Evolutionary conservation across 2,113 vertebrate species (phyloP).

Genomic region (Alethe diademata): DNA sequence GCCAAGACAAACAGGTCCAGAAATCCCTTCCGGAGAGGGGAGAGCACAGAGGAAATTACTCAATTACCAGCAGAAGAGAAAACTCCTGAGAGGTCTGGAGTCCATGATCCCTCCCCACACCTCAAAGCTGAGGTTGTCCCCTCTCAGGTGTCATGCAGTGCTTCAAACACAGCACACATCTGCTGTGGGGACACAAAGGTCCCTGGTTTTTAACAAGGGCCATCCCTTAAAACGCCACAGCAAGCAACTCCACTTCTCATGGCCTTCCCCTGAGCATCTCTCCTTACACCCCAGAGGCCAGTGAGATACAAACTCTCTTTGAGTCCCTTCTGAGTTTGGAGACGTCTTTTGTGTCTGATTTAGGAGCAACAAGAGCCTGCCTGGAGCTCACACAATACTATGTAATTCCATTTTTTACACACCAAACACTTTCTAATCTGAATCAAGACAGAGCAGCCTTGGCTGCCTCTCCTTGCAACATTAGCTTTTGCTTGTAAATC

Average conservation of each 20-base stretch:
- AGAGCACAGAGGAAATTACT: constrained; percentile 52
- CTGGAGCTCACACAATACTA: background rate
- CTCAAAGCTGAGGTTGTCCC: background rate
- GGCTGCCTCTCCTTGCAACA: background rate
- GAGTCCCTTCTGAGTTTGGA: background rate
- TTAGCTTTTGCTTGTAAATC: constrained; percentile 23
- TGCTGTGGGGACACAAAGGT: background rate
- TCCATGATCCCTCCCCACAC: background rate
- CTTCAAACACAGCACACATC: background rate
- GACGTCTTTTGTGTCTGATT: background rate
- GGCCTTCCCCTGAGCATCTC: background rate
- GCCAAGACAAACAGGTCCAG: constrained; percentile 67
- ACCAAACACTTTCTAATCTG: background rate
- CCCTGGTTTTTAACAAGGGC: background rate
- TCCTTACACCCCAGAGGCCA: background rate
- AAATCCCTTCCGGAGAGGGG: constrained; percentile 48
- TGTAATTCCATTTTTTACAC: background rate
- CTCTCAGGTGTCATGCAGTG: background rate
- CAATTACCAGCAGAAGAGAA: constrained; percentile 25
- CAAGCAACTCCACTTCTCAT: background rate
- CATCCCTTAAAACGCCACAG: background rate
- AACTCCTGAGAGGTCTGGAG: constrained; percentile 6
- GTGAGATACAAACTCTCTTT: background rate
- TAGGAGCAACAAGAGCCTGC: background rate
- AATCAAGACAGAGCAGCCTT: background rate